phyloP scores from a whole-genome alignment of 2,113 vertebrate species.

The Phoenicopterus ruber region DNA sequence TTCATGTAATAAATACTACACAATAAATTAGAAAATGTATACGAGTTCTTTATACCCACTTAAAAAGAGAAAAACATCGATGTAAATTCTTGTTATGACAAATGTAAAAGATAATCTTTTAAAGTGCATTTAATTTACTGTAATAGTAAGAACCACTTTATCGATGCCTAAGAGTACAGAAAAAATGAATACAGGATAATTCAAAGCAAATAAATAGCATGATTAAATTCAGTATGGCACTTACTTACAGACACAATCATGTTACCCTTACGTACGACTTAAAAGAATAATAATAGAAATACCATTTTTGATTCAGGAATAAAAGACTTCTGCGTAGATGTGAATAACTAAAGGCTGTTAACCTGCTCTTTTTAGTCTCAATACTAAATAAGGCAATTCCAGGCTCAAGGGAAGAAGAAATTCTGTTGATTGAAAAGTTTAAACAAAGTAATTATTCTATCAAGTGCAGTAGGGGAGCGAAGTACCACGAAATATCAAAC shows the following conservation, averaged over 20 bases:
- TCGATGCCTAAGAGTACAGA: conserved; percentile 53
- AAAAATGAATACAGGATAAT: conserved; percentile 66
- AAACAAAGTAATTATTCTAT: conserved; percentile 7
- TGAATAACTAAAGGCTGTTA: conserved; percentile 54
- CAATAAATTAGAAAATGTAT: conserved; percentile 72
- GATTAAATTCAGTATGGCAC: conserved; percentile 66
- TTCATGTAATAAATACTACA: conserved; percentile 65
- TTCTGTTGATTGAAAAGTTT: conserved; percentile 24
- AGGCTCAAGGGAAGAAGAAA: neutral
- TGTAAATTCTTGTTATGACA: conserved; percentile 75
- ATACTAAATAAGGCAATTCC: neutral
- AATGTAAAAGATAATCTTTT: conserved; percentile 72
- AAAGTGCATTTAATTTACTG: conserved; percentile 71
- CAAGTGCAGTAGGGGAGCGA: neutral
- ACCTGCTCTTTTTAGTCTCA: conserved; percentile 1
- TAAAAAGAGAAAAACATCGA: conserved; percentile 59
- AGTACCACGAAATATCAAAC: neutral
- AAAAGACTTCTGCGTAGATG: conserved; percentile 29
- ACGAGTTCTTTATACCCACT: conserved; percentile 66
- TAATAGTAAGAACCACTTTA: conserved; percentile 62
- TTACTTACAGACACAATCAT: conserved; percentile 63
- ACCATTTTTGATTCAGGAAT: conserved; percentile 59
- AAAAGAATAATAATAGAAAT: conserved; percentile 64
- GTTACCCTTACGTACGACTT: conserved; percentile 32
- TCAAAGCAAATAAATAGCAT: conserved; percentile 72